Base-by-base conservation (phyloP, 2,888 invertebrate genomes). In the Celastrina argiolus region DNA sequence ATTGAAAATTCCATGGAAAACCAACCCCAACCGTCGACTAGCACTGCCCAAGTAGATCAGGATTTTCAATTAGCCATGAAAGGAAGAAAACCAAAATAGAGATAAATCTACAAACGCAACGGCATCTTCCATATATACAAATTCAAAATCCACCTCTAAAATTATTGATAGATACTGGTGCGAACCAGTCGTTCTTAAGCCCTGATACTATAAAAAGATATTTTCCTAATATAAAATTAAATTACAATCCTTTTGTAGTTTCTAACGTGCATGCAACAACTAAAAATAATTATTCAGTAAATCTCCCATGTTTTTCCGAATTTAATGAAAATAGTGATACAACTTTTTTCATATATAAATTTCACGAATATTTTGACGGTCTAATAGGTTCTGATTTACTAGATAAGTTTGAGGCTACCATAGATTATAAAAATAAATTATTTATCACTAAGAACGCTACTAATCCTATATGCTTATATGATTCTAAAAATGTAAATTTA, bases 301-400 rank as follows among this genome's bases (percentile, higher is more conserved):
- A 56, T 3, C 28, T 68, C 45, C 68, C 68, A 2, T 58, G 64
- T 45, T 66, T 68, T 39, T 8, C 56, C 1, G 66, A 66, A 51
- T 58, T 66, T 39, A 66, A 68, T 10, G 58, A 63, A 2, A 14
- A 58, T 7, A 22, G 45, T 36, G 22, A 59, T 36, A 58, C 63
- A n/a, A 68, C n/a, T 4, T n/a, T 66, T n/a, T 66, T 61, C 58
- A 64, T 68, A 2, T 66, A 68, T 56, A 64, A 64, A 61, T 68
- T 68, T 31, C 68, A 66, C 56, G 34, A 68, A 16, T 66, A 68
- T 16, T 66, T 68, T 28, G 68, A 65, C 14, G 68, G 65, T 7
- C 31, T 68, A n/a, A 63, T 68, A 14, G 68, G 68, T 18, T 63
- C 39, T 18, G 68, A 65, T 41, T 42, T 68, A 51, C n/a, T 59